These are phyloP conservation scores for Taenaris catops DNA, from an alignment of 2,888 invertebrate genomes.

Conservation along the genomic window DNA sequence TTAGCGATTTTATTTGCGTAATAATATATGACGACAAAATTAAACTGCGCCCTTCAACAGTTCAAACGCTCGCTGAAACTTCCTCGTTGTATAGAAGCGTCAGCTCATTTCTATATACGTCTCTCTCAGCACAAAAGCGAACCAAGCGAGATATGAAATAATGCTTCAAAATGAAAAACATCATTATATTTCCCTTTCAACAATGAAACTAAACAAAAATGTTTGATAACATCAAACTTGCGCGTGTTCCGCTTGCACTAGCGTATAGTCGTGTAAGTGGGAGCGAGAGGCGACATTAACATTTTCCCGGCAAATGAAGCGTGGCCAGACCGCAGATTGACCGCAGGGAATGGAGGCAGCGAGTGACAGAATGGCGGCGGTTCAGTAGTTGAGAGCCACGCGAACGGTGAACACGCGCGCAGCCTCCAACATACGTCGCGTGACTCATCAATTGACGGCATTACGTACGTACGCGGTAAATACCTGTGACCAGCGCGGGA, in stretches of 20 bases:
- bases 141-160: slow-evolving; percentile 45
- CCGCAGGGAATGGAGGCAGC: slow-evolving; percentile 79
- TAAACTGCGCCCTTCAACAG: slow-evolving; percentile 6
- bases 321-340: slow-evolving; percentile 80
- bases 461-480: slow-evolving; percentile 34
- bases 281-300: slow-evolving; percentile 54
- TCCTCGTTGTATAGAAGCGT: slow-evolving; percentile 11
- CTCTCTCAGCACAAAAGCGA: slow-evolving; percentile 42
- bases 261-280: slow-evolving; percentile 24
- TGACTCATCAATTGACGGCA: slow-evolving; percentile 28
- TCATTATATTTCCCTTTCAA: slow-evolving; percentile 72
- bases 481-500: slow-evolving; percentile 40
- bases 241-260: slow-evolving; percentile 48
- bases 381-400: slow-evolving; percentile 69
- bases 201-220: slow-evolving; percentile 74
- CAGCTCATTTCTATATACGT: slow-evolving; percentile 33
- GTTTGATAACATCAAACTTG: slow-evolving; percentile 70
- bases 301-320: slow-evolving; percentile 81
- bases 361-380: slow-evolving; percentile 78
- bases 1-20: slow-evolving; percentile 5
- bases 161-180: slow-evolving; percentile 62
- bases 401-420: slow-evolving; percentile 59
- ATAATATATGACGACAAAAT: slow-evolving; percentile 5
- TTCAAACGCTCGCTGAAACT: slow-evolving; percentile 16
- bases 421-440: slow-evolving; percentile 32